Conservation (phyloP, 1,140 invertebrate genomes). For the Theocolax elegans region DNA sequence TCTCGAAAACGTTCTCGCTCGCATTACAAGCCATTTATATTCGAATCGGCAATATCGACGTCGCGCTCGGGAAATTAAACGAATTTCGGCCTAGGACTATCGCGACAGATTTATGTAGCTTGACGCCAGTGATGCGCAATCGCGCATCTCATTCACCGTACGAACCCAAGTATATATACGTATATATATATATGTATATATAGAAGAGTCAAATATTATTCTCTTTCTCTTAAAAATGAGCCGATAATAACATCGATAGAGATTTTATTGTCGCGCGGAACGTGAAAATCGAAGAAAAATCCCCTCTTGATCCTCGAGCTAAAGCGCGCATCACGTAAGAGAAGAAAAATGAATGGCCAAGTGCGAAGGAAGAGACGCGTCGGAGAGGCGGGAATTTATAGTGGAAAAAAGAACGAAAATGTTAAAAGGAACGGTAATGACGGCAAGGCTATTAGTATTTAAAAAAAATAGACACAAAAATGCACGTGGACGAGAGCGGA, state of each 20-base stretch:
- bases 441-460: too few relatives aligned
- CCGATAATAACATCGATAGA: constrained; percentile 17
- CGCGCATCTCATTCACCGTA: too few relatives aligned
- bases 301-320: background rate
- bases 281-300: background rate
- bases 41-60: constrained; percentile 16
- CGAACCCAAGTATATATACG: too few relatives aligned
- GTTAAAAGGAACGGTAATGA: background rate
- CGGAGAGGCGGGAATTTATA: constrained; percentile 6
- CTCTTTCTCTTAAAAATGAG: background rate
- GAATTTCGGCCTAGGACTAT: constrained; percentile 26
- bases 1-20: background rate
- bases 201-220: too few relatives aligned
- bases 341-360: background rate
- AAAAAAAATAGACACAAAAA: too few relatives aligned
- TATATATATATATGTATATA: too few relatives aligned
- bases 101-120: constrained; percentile 16
- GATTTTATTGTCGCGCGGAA: constrained; percentile 9
- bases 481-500: too few relatives aligned
- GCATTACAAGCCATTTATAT: constrained; percentile 34
- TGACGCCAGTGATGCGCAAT: too few relatives aligned
- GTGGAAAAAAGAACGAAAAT: background rate
- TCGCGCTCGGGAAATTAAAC: constrained; percentile 21
- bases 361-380: background rate
- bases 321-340: background rate